Evolutionary conservation across 64 coral and sea anemone species (phyloP).

Genomic region (Montipora sp.): DNA sequence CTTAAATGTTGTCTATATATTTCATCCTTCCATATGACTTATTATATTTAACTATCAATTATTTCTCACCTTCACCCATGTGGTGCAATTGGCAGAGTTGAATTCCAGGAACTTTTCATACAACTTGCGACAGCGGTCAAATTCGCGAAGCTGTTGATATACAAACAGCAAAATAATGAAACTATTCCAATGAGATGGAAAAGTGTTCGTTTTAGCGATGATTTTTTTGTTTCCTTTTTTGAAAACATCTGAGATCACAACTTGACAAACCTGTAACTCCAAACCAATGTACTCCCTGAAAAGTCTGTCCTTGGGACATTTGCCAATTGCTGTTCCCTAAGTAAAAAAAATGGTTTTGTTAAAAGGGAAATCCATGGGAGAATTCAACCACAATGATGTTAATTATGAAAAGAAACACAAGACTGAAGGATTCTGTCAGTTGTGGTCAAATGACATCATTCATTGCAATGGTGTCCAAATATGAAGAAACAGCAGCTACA

Average conservation of each 20-base stretch:
- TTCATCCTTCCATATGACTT: too few species aligned
- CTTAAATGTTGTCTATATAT: too few species aligned
- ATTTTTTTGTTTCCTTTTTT: too few species aligned
- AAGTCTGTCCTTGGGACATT: conserved; percentile 98
- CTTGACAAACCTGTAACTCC: conserved; percentile 84
- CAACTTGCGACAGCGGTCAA: conserved; percentile 95
- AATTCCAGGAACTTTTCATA: conserved; percentile 98
- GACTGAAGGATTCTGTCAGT: too few species aligned
- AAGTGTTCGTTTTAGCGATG: background rate
- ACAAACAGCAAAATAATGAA: background rate
- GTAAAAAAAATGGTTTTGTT: background rate
- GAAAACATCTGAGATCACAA: background rate
- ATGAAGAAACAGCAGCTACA: too few species aligned
- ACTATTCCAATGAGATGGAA: background rate
- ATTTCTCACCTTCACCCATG: conserved; percentile 92
- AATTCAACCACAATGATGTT: too few species aligned
- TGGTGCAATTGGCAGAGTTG: conserved; percentile 92
- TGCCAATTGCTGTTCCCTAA: conserved; percentile 94
- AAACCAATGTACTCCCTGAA: conserved; percentile 98
- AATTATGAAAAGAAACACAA: too few species aligned
- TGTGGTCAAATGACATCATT: too few species aligned
- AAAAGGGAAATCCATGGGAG: background rate
- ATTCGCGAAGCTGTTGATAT: conserved; percentile 86
- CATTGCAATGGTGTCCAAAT: too few species aligned
- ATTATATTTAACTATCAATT: background rate